A percentile compares a stretch with the other conserved stretches of the same genome.
phyloP scores from a whole-genome alignment of 2,113 vertebrate species.

The Myotis brandtii region DNA sequence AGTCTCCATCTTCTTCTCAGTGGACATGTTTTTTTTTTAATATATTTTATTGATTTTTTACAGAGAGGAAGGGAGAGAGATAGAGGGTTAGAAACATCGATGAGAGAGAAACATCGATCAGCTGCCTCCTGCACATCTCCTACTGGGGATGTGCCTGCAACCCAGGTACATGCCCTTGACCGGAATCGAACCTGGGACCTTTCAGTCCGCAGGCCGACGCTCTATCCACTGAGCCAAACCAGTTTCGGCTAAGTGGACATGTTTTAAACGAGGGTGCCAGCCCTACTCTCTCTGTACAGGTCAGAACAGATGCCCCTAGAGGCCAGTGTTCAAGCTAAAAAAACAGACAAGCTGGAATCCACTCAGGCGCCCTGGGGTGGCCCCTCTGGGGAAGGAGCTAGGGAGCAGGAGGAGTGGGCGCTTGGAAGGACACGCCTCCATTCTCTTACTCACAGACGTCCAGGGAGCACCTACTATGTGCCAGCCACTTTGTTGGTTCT shows the following conservation, averaged over 20 bases:
- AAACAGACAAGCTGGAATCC: neutral
- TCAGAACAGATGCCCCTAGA: neutral
- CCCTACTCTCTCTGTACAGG: neutral
- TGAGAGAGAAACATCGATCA: too few relatives aligned
- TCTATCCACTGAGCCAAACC: too few relatives aligned
- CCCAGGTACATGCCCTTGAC: too few relatives aligned
- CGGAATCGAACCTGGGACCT: too few relatives aligned
- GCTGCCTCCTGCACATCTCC: too few relatives aligned
- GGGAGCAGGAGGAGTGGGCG: neutral
- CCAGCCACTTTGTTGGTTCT: neutral
- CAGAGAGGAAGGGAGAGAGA: too few relatives aligned
- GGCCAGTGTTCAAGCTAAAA: neutral
- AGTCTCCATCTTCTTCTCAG: neutral
- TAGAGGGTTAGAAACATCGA: too few relatives aligned
- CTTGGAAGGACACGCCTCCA: neutral
- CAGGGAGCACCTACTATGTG: neutral
- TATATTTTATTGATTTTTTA: too few relatives aligned
- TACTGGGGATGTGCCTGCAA: too few relatives aligned
- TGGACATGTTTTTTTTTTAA: too few relatives aligned
- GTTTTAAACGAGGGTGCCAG: fast-evolving
- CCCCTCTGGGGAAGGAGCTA: neutral
- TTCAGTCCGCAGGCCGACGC: too few relatives aligned
- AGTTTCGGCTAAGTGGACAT: too few relatives aligned
- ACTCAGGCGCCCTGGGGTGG: neutral
- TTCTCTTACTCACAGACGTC: neutral